A percentile compares a stretch with the other conserved stretches of the same genome.
Evolutionary conservation across 1,140 invertebrate genomes (phyloP).

Genomic region (Potamilus streckersoni): DNA sequence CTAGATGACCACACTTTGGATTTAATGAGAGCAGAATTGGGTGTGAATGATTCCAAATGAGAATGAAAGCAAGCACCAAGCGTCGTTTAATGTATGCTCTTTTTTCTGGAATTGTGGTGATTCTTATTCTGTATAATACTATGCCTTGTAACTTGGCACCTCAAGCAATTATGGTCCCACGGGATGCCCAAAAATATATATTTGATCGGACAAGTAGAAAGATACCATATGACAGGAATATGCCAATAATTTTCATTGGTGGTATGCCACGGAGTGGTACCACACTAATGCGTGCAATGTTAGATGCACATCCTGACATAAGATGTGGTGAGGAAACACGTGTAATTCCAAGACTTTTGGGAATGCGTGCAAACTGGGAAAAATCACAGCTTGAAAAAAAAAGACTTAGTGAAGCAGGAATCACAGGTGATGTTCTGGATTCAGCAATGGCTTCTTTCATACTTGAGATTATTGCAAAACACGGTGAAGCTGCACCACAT

Average conservation of each 20-base stretch:
- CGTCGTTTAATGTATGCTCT: too few relatives aligned
- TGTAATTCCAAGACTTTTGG: slow-evolving; percentile 82
- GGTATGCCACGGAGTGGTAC: slow-evolving; percentile 97
- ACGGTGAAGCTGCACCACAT: slow-evolving; percentile 89
- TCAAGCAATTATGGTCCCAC: slow-evolving; percentile 52
- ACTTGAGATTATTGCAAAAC: slow-evolving; percentile 77
- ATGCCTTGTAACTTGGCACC: too few relatives aligned
- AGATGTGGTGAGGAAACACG: slow-evolving; percentile 98
- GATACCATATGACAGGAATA: slow-evolving; percentile 76
- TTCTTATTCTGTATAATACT: too few relatives aligned
- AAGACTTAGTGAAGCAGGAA: slow-evolving; percentile 91
- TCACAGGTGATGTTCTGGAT: slow-evolving; percentile 92
- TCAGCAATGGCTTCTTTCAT: slow-evolving; percentile 97
- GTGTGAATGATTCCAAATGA: too few relatives aligned
- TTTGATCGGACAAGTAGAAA: slow-evolving; percentile 49
- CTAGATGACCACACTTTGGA: too few relatives aligned
- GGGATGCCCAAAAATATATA: slow-evolving; percentile 43
- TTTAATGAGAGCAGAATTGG: too few relatives aligned
- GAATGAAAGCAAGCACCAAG: too few relatives aligned
- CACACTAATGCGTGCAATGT: slow-evolving; percentile 96
- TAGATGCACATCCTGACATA: slow-evolving; percentile 98
- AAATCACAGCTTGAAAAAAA: slow-evolving; percentile 67
- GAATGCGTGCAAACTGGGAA: slow-evolving; percentile 62
- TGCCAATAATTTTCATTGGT: slow-evolving; percentile 97
- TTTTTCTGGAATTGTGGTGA: too few relatives aligned